Percentiles rank a stretch among this genome's conserved stretches.
These are phyloP conservation scores for Meriones psammophilus DNA, from an alignment of 2,797 vertebrate species.

Conservation along the genomic window DNA sequence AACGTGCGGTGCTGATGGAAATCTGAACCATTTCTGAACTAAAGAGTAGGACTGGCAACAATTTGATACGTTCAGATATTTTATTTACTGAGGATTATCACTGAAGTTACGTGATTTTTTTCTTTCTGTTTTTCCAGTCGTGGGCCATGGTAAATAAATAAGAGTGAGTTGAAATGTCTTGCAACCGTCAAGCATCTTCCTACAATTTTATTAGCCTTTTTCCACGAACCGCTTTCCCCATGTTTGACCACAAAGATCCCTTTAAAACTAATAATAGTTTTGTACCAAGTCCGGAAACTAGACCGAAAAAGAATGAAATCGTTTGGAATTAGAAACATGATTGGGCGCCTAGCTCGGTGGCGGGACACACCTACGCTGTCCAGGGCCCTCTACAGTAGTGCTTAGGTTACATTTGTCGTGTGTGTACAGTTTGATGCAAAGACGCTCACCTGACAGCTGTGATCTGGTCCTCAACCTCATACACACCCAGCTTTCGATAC, in stretches of 20 bases:
- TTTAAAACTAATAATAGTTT: conserved; percentile 55
- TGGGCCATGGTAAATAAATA: conserved; percentile 8
- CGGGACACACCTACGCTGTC: not conserved
- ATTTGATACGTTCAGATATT: conserved; percentile 53
- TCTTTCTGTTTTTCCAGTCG: not conserved
- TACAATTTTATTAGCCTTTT: conserved; percentile 18
- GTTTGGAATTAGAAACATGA: not conserved
- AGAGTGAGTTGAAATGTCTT: not conserved
- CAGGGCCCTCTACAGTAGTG: not conserved
- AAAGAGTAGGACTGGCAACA: not conserved
- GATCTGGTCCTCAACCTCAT: conserved; percentile 92
- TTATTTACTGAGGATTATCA: conserved; percentile 19
- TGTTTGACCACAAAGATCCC: conserved; percentile 42
- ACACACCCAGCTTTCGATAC: conserved; percentile 90
- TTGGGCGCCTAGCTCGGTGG: not conserved
- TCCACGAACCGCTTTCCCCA: not conserved
- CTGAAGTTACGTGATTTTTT: not conserved
- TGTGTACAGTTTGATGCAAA: conserved; percentile 30
- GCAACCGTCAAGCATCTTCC: conserved; percentile 16
- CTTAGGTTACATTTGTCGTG: not conserved
- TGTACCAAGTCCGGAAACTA: conserved; percentile 37
- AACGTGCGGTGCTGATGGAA: not conserved
- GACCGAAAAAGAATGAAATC: not conserved
- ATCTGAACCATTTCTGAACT: conserved; percentile 50
- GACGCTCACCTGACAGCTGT: conserved; percentile 89